These are phyloP conservation scores for Azemiops feae DNA, from an alignment of 2,113 vertebrate genomes.

Conservation along the genomic window DNA sequence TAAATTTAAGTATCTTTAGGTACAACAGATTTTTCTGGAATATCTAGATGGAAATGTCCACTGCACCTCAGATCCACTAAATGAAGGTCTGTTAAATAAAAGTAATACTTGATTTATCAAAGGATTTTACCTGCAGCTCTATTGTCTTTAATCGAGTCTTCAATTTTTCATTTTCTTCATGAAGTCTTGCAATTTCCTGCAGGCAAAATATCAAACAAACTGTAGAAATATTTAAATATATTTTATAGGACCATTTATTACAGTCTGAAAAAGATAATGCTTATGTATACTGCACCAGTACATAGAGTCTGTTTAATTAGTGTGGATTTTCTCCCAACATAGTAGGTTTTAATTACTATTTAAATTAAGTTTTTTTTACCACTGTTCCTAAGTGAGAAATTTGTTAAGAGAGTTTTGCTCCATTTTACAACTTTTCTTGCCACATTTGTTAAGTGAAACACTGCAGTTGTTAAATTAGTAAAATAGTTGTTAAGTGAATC, in stretches of 20 bases:
- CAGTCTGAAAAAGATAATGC: neutral
- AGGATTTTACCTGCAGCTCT: slow-evolving; percentile 82
- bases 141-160: slow-evolving; percentile 81
- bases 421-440: too few relatives aligned
- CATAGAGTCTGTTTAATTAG: neutral
- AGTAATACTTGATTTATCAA: neutral
- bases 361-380: neutral
- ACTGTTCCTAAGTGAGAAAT: too few relatives aligned
- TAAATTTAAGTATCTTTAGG: neutral
- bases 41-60: neutral
- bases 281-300: neutral
- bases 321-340: neutral
- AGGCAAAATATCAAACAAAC: slow-evolving; percentile 27
- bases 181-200: slow-evolving; percentile 88
- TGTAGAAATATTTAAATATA: neutral
- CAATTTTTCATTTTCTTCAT: slow-evolving; percentile 92
- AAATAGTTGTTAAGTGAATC: too few relatives aligned
- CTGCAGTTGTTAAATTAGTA: too few relatives aligned
- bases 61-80: neutral
- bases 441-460: too few relatives aligned
- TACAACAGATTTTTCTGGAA: neutral
- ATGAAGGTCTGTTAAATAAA: neutral
- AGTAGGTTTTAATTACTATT: neutral
- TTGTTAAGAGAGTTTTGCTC: too few relatives aligned
- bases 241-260: neutral